Evolutionary conservation across 2,797 vertebrate genomes (phyloP), one percentile per base, ranked within the genome.

Genomic region (Lutjanus argentimaculatus): DNA sequence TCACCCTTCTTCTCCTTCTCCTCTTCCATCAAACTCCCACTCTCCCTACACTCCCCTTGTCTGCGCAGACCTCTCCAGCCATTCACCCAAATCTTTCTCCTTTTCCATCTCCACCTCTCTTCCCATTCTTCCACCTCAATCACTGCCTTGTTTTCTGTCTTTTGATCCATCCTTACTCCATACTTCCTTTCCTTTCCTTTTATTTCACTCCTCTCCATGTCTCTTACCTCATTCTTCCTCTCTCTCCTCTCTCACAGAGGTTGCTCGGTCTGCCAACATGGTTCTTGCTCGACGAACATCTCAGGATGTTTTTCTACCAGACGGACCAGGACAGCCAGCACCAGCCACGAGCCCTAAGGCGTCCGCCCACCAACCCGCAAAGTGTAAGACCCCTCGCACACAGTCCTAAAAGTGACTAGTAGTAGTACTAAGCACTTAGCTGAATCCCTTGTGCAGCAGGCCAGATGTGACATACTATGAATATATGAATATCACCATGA

Each of bases 241-340:
- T 75, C 71, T 71, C 67, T 58, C 14, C 8, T 48, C 53, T 62
- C 64, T 72, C 62, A 58, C 90, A 99, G 98, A 95, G 85, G 80
- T 89, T 99, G 48, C 96, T 99, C 79, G 93, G 95, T 83, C 91
- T 98, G 77, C 97, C 97, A 0, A 91, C 91, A 61, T 98, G 97
- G 96, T 91, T 99, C 62, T 89, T 99, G 69, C 95, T 98, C 79
- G 97, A 98, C 17, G 97, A 98, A 49, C 82, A 94, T 1, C 90
- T 99, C 62, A 91, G 97, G 9, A 96, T 99, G 90, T 99, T 99
- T 91, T 99, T 99, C 95, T 98, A 98, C 88, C 98, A 99, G 91
- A 97, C 95, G 0, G 72, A 94, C 4, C 94, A 92, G 16, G 98
- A 99, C 77, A 78, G 95, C 0, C 94, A 96, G 88, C 96, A 98